Evolutionary conservation across 2,888 invertebrate genomes (phyloP).

Genomic region (Tetheella fluctuosa): DNA sequence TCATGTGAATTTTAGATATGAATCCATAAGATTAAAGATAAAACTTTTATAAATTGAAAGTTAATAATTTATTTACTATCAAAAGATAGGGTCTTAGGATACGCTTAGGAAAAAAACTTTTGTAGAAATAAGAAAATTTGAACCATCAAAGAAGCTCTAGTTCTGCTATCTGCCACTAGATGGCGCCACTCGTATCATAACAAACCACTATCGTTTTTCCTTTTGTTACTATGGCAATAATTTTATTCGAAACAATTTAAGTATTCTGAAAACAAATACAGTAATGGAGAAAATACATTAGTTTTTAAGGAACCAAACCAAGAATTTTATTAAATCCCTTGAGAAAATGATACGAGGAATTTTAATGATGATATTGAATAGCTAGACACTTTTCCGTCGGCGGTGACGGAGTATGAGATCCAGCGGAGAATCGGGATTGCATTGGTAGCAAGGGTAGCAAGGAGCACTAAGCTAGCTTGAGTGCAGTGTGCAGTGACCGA

Average conservation of each 20-base stretch:
- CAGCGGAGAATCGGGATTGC: background rate
- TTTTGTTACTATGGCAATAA: too few species aligned
- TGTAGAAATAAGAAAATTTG: background rate
- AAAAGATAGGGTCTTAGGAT: background rate
- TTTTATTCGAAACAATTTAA: too few species aligned
- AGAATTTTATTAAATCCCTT: too few species aligned
- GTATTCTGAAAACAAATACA: too few species aligned
- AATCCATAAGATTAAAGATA: too few species aligned
- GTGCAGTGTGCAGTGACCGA: constrained; percentile 48
- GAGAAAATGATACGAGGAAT: too few species aligned
- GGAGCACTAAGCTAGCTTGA: constrained; percentile 28
- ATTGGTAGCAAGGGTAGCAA: constrained; percentile 17
- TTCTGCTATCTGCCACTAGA: constrained; percentile 72
- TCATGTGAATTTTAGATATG: too few species aligned
- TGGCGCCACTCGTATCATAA: constrained; percentile 58
- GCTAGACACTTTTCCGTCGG: background rate
- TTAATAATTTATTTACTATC: too few species aligned
- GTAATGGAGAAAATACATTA: too few species aligned
- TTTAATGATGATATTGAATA: background rate
- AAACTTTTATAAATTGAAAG: too few species aligned
- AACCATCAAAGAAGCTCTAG: constrained; percentile 26
- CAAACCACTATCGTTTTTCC: constrained; percentile 12
- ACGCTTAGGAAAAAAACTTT: too few species aligned
- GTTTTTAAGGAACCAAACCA: too few species aligned
- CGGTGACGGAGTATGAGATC: background rate